phyloP scores from a whole-genome alignment of 2,797 vertebrate genomes.

The Heliangelus exortis region DNA sequence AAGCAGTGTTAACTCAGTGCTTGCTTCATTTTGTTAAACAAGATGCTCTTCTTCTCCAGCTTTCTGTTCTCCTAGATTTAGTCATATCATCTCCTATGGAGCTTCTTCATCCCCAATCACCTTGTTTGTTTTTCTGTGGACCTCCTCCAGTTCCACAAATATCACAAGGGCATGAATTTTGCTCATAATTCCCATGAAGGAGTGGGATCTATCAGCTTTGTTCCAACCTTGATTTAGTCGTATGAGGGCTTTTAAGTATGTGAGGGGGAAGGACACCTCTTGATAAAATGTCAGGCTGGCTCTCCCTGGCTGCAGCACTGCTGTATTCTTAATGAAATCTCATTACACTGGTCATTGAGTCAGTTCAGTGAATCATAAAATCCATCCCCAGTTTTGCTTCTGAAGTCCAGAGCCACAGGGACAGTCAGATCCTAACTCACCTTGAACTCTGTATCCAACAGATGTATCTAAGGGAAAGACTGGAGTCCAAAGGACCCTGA shows the following conservation, averaged over 20 bases:
- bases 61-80: neutral
- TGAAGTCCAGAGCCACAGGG: neutral
- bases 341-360: slow-evolving; percentile 1
- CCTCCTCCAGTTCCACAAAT: neutral
- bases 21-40: neutral
- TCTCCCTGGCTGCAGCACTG: neutral
- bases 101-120: neutral
- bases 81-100: neutral
- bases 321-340: neutral
- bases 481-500: neutral
- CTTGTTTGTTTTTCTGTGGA: neutral
- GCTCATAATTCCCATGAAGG: neutral
- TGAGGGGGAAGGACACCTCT: neutral
- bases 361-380: slow-evolving; percentile 1
- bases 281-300: neutral
- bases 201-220: neutral
- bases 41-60: neutral
- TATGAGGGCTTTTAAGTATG: neutral
- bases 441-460: neutral
- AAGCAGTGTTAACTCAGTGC: neutral
- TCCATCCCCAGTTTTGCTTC: neutral
- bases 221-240: neutral
- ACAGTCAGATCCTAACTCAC: neutral
- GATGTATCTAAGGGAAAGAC: neutral
- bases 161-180: neutral